Evolutionary conservation across 2,113 vertebrate genomes (phyloP), one percentile per base, ranked within the genome.

Genomic region (Cygnus atratus): DNA sequence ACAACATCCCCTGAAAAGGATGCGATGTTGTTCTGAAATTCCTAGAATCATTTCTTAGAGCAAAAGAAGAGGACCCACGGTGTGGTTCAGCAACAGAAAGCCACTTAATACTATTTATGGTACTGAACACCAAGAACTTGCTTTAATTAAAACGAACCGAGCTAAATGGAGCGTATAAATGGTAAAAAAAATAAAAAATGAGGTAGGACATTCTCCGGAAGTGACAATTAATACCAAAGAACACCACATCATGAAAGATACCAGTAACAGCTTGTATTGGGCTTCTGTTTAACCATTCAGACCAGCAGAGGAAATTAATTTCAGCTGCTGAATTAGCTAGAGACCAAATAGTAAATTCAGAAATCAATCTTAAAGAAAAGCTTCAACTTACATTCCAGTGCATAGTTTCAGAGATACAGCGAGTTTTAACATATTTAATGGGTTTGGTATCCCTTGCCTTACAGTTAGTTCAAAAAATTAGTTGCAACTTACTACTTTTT

Each of bases 171-270:
- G 50, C 44, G 50, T 61, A 85, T 78, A 72, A 96, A 94, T 61
- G 52, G 68, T n/a, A 87, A 82, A 67, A 78, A 82, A 79, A 84
- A 52, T 57, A 31, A 10, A 80, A 93, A 95, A 66, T 94, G 90
- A 95, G 92, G 94, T 92, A 95, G 93, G 93, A 90, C 94, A 77
- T 79, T 72, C 39, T 73, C 73, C 90, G 61, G 67, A 95, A 94
- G 86, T 52, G 46, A 88, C 57, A 96, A 59, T 93, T 93, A 59
- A 94, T 71, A 85, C 25, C 39, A 41, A 88, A 85, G 61, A 93
- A 67, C 35, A 93, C 15, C 75, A 95, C 46, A 80, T 46, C 22
- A 80, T 28, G 20, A 73, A 58, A 85, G 72, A 65, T 48, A 95
- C 9, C 37, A 94, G 37, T 55, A 96, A 89, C 57, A 82, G 59